Evolutionary conservation across 2,797 vertebrate species (phyloP).

Genomic region (Rhinatrema bivittatum): DNA sequence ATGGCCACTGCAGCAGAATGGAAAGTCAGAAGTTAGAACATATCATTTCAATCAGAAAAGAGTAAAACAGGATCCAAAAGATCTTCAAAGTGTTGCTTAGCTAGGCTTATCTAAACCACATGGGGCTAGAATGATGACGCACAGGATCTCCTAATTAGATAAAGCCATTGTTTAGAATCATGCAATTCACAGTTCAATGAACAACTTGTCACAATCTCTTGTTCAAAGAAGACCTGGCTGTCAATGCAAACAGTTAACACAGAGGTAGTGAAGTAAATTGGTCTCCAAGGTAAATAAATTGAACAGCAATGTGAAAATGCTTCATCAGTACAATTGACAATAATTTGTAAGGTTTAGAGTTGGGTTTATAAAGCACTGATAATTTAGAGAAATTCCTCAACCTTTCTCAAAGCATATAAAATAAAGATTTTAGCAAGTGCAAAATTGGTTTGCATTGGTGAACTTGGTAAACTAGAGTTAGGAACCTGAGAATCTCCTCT

Average conservation of each 20-base stretch:
- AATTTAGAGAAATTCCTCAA: conserved; percentile 36
- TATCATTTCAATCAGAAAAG: no score
- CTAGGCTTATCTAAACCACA: conserved; percentile 33
- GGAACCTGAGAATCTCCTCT: no score
- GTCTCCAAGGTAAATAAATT: conserved; percentile 72
- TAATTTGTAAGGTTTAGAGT: conserved; percentile 55
- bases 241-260: conserved; percentile 66
- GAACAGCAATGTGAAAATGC: conserved; percentile 49
- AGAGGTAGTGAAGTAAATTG: conserved; percentile 68
- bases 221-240: conserved; percentile 60
- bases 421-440: no score
- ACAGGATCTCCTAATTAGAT: conserved; percentile 61
- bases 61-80: no score
- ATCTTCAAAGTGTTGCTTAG: no score
- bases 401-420: conserved; percentile 16
- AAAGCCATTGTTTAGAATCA: conserved; percentile 62
- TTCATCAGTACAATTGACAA: conserved; percentile 49
- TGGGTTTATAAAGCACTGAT: conserved; percentile 38
- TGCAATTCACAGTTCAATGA: conserved; percentile 74
- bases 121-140: conserved; percentile 37
- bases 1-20: no score
- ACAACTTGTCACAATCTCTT: conserved; percentile 75
- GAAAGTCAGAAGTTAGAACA: no score
- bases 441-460: no score
- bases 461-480: no score